Conservation (phyloP, 2,797 vertebrate genomes). For the Gobio occitaniae region DNA sequence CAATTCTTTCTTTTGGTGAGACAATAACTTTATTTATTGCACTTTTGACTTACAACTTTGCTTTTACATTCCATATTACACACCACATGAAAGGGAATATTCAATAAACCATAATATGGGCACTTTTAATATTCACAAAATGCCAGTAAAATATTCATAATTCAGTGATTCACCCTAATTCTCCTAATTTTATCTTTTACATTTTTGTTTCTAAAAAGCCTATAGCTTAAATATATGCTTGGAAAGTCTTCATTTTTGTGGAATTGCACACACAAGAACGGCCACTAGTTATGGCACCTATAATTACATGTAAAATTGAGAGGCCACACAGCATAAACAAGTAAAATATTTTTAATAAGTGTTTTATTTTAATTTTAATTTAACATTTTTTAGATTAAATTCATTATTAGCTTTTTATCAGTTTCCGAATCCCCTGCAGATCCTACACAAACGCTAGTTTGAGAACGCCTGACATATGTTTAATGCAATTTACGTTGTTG, state of each 20-base stretch:
- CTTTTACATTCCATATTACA: too few relatives aligned
- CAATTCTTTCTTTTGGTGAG: too few relatives aligned
- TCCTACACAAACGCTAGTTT: neutral
- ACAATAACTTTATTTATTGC: too few relatives aligned
- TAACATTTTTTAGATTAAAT: neutral
- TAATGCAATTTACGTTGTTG: neutral
- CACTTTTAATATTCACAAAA: neutral
- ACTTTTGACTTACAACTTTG: too few relatives aligned
- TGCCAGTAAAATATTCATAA: neutral
- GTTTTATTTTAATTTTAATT: neutral
- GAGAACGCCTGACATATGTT: neutral
- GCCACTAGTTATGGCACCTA: neutral
- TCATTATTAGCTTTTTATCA: neutral
- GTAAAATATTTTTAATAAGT: neutral
- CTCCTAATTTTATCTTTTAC: neutral
- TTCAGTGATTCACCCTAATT: neutral
- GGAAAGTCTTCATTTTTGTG: neutral
- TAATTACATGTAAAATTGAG: neutral
- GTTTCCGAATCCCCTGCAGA: neutral
- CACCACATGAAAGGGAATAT: too few relatives aligned
- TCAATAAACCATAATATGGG: too few relatives aligned
- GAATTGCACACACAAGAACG: neutral
- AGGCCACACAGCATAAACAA: neutral
- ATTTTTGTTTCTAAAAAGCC: neutral
- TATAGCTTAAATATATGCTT: neutral